Percentiles rank a stretch among this genome's conserved stretches.
phyloP scores from a whole-genome alignment of 2,113 vertebrate genomes.

The Erythrocebus patas region DNA sequence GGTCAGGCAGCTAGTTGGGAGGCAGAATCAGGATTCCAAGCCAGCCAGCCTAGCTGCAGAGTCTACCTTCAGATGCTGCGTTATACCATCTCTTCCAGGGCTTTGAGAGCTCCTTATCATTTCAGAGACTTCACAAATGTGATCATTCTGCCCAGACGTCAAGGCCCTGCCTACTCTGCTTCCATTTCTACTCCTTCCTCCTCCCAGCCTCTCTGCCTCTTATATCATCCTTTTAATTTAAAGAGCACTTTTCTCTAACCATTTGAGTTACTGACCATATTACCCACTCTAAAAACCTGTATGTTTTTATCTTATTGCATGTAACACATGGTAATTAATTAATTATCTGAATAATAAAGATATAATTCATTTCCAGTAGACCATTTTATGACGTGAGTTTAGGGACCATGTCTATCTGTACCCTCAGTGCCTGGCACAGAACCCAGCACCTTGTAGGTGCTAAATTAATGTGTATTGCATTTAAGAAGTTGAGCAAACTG shows the following conservation, averaged over 20 bases:
- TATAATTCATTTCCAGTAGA: background rate
- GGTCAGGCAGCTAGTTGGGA: background rate
- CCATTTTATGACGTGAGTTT: background rate
- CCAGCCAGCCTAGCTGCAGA: background rate
- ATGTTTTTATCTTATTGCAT: constrained; percentile 3
- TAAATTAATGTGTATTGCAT: background rate
- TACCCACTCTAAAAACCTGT: background rate
- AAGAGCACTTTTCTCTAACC: background rate
- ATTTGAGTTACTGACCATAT: background rate
- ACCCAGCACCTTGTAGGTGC: background rate
- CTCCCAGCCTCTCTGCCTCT: background rate
- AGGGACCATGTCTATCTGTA: background rate
- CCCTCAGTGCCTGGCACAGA: background rate
- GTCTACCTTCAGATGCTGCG: background rate
- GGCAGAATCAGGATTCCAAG: background rate
- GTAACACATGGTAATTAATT: background rate
- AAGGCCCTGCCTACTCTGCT: background rate
- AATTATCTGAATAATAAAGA: background rate
- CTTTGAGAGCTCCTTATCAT: background rate
- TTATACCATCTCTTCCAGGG: background rate
- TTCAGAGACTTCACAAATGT: background rate
- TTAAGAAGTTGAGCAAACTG: background rate
- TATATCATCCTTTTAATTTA: background rate
- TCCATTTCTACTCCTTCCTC: background rate
- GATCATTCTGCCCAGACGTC: background rate